Conservation (phyloP, 2,888 invertebrate genomes). For the Cephus pygmeus region DNA sequence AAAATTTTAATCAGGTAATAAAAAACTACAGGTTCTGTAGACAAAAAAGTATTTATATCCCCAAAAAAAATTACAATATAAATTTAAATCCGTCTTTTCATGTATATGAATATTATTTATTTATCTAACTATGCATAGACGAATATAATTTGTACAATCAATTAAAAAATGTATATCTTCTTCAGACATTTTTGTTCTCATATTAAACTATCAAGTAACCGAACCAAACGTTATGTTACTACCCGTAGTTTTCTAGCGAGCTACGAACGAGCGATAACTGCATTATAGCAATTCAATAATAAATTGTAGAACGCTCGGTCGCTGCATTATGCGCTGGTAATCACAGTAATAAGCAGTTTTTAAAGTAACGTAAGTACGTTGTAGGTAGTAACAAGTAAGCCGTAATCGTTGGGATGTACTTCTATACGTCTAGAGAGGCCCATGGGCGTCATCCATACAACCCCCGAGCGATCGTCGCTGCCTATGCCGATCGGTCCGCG, state of each 20-base stretch:
- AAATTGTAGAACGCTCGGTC: slow-evolving; percentile 56
- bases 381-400: slow-evolving; percentile 61
- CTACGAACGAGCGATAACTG: slow-evolving; percentile 30
- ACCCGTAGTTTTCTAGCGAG: slow-evolving; percentile 4
- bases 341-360: slow-evolving; percentile 63
- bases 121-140: not conserved
- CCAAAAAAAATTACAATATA: not conserved
- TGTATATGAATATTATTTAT: not conserved
- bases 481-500: slow-evolving; percentile 17
- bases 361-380: slow-evolving; percentile 60
- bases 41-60: not conserved
- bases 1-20: not conserved
- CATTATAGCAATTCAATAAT: slow-evolving; percentile 61
- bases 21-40: not conserved
- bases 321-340: slow-evolving; percentile 59
- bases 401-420: slow-evolving; percentile 52
- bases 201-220: not conserved
- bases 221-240: not conserved
- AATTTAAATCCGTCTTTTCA: not conserved
- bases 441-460: slow-evolving; percentile 48
- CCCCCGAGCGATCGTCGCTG: slow-evolving; percentile 19
- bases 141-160: not conserved
- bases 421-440: slow-evolving; percentile 34
- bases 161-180: not conserved
- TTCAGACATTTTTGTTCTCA: not conserved